These are phyloP conservation scores for Moxostoma hubbsi DNA, from an alignment of 2,797 vertebrate species.

Conservation along the genomic window DNA sequence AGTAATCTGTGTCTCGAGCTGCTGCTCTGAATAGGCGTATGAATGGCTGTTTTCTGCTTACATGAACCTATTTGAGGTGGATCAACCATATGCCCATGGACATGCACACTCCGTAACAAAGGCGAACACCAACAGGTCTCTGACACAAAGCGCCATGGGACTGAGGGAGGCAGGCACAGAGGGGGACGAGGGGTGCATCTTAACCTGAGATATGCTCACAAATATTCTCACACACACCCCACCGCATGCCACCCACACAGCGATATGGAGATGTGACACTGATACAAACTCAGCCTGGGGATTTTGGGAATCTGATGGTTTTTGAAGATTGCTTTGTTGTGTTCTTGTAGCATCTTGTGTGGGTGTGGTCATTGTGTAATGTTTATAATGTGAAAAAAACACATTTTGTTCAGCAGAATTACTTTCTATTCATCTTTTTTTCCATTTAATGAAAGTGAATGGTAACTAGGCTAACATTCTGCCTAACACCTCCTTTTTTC, in stretches of 20 bases:
- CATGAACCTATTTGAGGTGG: constrained; percentile 96
- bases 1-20: constrained; percentile 91
- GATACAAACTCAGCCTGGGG: constrained; percentile 9
- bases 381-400: too few species aligned
- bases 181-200: constrained; percentile 37
- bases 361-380: neutral
- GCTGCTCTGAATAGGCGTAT: constrained; percentile 89
- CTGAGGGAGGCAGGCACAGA: constrained; percentile 32
- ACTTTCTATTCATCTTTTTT: too few species aligned
- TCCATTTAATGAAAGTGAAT: too few species aligned
- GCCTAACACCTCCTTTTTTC: too few species aligned
- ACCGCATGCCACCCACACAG: constrained; percentile 54
- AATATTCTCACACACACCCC: constrained; percentile 51
- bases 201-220: constrained; percentile 47
- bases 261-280: constrained; percentile 51
- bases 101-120: constrained; percentile 85
- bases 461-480: too few species aligned
- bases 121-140: constrained; percentile 74
- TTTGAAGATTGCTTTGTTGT: neutral
- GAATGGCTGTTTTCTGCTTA: constrained; percentile 99
- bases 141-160: constrained; percentile 67
- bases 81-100: constrained; percentile 95
- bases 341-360: neutral
- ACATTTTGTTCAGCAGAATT: too few species aligned
- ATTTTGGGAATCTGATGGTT: constrained; percentile 13